Base-by-base conservation (phyloP, 1,140 invertebrate genomes). In the Hormaphis cornu region DNA sequence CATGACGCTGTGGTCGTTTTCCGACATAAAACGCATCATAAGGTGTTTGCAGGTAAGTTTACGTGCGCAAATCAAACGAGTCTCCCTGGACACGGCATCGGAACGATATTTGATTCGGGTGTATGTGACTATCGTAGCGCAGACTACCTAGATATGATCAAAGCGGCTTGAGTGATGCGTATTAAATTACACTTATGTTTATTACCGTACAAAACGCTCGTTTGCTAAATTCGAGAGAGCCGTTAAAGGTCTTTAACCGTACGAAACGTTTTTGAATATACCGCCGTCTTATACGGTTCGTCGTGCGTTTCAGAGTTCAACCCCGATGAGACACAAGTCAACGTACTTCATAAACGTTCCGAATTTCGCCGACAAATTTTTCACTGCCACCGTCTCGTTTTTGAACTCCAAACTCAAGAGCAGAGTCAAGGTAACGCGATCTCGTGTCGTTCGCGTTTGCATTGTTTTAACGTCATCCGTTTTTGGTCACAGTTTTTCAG, bases 261-360 rank as follows among this genome's bases (percentile, higher is more conserved):
- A n/a, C n/a, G n/a, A n/a, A n/a, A n/a, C n/a, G n/a, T n/a, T n/a
- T n/a, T n/a, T n/a, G n/a, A n/a, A n/a, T n/a, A n/a, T n/a, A n/a
- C n/a, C n/a, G n/a, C n/a, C n/a, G n/a, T n/a, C n/a, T n/a, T n/a
- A n/a, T n/a, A n/a, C n/a, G n/a, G n/a, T n/a, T n/a, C n/a, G n/a
- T 26, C n/a, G 24, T 35, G 26, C 22, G 2, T 81, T 14, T 33
- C 80, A 90, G 87, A 90, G 89, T 77, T 89, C 89, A 1, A 87
- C 89, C n/a, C 91, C 91, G 1, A 89, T 92, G 83, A 81, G 90
- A 14, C 89, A 92, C 76, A 93, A 93, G 75, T 81, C 87, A 72
- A 88, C 90, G 1, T 89, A 93, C 75, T 89, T 92, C 72, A 80
- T 93, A 22, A 91, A 93, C 75, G 86, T 92, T 56, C 89, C 89